These are phyloP conservation scores for Cinara cedri DNA, from an alignment of 2,888 invertebrate genomes.

Conservation along the genomic window DNA sequence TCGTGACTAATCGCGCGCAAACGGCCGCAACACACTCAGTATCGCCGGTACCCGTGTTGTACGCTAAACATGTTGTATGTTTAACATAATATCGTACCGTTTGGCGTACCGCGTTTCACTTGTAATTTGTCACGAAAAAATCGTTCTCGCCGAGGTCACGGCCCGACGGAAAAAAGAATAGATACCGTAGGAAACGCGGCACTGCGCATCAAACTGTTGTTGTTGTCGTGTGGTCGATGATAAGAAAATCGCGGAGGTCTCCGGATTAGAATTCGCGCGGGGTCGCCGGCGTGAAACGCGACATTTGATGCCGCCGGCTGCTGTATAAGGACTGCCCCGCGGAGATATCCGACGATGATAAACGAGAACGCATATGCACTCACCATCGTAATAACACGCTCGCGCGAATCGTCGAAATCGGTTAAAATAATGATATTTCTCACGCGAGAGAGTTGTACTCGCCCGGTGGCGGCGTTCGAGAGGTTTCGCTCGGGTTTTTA, in stretches of 20 bases:
- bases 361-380: background rate
- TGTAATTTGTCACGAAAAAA: conserved; percentile 7
- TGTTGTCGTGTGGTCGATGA: background rate
- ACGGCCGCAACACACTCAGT: background rate
- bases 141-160: conserved; percentile 2
- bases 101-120: too few species aligned
- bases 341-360: conserved; percentile 27
- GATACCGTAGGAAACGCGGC: background rate
- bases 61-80: too few species aligned
- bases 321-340: conserved; percentile 2
- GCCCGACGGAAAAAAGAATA: background rate
- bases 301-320: background rate
- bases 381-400: too few species aligned
- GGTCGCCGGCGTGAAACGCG: background rate
- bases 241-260: background rate
- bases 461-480: too few species aligned
- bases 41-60: background rate
- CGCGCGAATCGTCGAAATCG: background rate
- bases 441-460: too few species aligned
- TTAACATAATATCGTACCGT: too few species aligned
- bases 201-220: conserved; percentile 19
- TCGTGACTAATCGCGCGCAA: too few species aligned
- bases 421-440: too few species aligned
- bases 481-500: too few species aligned
- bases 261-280: conserved; percentile 2